phyloP scores from a whole-genome alignment of 2,888 invertebrate genomes.

The Melanophora roralis region DNA sequence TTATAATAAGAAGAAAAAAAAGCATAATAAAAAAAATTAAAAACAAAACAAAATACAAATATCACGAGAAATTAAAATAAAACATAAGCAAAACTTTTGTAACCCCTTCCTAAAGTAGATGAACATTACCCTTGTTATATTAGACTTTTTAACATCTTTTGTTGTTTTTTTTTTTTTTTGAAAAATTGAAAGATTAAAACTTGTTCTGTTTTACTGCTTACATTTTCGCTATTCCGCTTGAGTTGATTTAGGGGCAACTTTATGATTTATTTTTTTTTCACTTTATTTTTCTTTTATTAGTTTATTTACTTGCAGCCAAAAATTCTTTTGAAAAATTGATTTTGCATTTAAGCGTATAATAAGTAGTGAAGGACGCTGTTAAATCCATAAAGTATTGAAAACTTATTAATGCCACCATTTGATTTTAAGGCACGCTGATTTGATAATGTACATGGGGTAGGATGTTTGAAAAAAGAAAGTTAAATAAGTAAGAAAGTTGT shows the following conservation, averaged over 20 bases:
- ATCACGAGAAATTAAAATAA: slow-evolving; percentile 17
- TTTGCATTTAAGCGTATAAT: slow-evolving; percentile 44
- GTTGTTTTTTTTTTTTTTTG: neutral
- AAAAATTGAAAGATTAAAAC: neutral
- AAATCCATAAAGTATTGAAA: slow-evolving; percentile 41
- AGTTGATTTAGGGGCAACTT: slow-evolving; percentile 37
- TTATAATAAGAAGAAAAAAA: neutral
- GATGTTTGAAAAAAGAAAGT: neutral
- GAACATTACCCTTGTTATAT: neutral
- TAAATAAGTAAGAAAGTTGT: too few relatives aligned
- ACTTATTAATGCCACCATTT: slow-evolving; percentile 27
- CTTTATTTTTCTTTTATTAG: neutral
- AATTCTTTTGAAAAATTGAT: slow-evolving; percentile 54
- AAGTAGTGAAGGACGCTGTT: slow-evolving; percentile 29
- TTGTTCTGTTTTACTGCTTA: slow-evolving; percentile 16
- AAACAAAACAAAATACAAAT: neutral
- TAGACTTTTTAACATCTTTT: neutral
- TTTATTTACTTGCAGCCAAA: slow-evolving; percentile 45
- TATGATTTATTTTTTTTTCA: slow-evolving; percentile 16
- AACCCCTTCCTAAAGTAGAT: slow-evolving; percentile 44
- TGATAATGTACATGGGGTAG: slow-evolving; percentile 2
- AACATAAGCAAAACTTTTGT: slow-evolving; percentile 42
- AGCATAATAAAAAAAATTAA: neutral
- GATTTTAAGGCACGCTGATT: slow-evolving; percentile 8
- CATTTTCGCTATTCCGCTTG: slow-evolving; percentile 30